Conservation (phyloP, 2,113 vertebrate genomes). For the Tupaia tana region DNA sequence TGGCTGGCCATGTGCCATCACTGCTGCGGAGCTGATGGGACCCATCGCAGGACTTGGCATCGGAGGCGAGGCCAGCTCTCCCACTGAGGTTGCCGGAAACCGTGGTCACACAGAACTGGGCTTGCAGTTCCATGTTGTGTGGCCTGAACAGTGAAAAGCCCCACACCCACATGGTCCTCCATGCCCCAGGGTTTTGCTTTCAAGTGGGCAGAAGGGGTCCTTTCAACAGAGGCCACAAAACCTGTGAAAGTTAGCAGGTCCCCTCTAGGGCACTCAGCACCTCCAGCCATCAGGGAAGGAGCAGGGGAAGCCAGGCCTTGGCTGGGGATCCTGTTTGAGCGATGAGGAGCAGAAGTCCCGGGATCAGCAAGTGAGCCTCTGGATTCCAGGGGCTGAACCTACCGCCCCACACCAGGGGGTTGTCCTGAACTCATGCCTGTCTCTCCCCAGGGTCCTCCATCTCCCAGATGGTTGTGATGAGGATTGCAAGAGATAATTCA, state of each 20-base stretch:
- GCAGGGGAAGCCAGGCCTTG: not conserved
- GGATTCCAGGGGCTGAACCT: not conserved
- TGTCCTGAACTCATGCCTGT: not conserved
- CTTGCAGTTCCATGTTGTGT: not conserved
- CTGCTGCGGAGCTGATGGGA: not conserved
- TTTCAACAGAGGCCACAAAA: not conserved
- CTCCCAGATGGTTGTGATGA: not conserved
- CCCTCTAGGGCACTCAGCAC: not conserved
- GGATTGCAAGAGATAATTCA: not conserved
- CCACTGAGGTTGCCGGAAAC: fast-evolving
- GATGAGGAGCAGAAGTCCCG: not conserved
- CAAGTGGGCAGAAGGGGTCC: not conserved
- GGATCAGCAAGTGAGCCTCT: not conserved
- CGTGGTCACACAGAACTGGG: not conserved
- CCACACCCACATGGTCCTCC: not conserved
- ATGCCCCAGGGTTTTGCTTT: not conserved
- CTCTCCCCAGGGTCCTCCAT: not conserved
- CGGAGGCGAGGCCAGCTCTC: not conserved
- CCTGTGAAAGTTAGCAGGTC: not conserved
- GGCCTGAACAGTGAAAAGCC: not conserved
- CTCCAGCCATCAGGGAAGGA: not conserved
- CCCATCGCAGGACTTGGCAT: not conserved
- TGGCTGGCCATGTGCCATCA: fast-evolving
- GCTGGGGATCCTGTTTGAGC: not conserved
- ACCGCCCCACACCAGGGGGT: not conserved